Evolutionary conservation across 2,113 vertebrate species (phyloP), one percentile per base, ranked within the genome.

Genomic region (Psittacara wagleri): DNA sequence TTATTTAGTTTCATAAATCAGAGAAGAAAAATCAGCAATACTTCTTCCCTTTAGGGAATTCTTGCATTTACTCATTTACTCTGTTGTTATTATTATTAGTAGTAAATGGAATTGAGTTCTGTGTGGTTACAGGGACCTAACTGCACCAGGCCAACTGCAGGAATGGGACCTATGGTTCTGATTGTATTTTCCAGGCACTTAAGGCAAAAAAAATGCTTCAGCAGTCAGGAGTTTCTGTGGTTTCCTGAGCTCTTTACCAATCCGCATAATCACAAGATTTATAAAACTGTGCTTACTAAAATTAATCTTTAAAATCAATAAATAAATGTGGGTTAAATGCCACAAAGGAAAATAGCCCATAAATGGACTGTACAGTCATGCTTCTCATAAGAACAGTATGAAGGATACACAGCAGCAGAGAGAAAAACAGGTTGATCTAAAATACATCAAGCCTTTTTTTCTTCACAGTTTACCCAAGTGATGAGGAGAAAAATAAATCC

Each of bases 241-340:
- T 93, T 96, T 95, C 88, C 83, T 81, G 43, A 92, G 61, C 39
- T 91, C 54, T 88, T 73, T 57, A 95, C 57, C 61, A 87, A 55
- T 48, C 17, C 0, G 13, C 69, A 91, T 88, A 90, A 95, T 88
- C 83, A 89, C 35, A 76, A 88, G 87, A 92, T 82, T 93, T 94
- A 93, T 54, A 95, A 95, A 92, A 90, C 33, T 61, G 41, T 18
- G 48, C 89, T 92, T 88, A 86, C 89, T 92, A 92, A 96, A 97
- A 95, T 90, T 93, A 86, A 96, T 92, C 82, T 64, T 76, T 79
- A 92, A 92, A 90, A 94, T 88, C 89, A 95, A 90, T 88, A 90
- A 94, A 95, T 96, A 95, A 95, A 61, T 51, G 61, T 64, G 84
- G 84, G 55, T 90, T 70, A 73, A 91, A 91, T 69, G 67, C 90